Conservation (phyloP, 2,113 vertebrate species). For the Otus sunia region DNA sequence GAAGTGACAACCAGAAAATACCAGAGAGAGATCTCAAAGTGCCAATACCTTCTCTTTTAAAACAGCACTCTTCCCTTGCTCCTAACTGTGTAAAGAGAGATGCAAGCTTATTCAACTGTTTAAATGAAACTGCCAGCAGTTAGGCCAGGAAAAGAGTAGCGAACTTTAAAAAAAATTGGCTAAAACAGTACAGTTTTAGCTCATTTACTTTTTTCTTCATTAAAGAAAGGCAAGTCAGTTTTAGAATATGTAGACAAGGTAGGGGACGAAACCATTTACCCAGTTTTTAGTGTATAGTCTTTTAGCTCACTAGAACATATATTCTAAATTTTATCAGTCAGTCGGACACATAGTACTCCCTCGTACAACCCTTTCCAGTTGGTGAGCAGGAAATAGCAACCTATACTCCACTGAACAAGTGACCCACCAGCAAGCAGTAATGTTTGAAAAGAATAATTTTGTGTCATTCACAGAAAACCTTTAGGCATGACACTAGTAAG, state of each 20-base stretch:
- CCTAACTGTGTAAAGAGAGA: background rate
- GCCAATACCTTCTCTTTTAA: background rate
- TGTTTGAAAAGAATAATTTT: background rate
- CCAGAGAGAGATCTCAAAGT: background rate
- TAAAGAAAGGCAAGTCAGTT: background rate
- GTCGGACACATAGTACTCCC: rapidly evolving
- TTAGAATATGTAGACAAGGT: background rate
- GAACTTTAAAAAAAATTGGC: background rate
- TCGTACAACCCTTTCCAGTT: background rate
- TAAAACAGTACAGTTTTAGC: background rate
- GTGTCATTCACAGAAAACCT: background rate
- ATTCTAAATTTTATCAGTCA: background rate
- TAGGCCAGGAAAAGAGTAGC: background rate
- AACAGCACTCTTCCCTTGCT: background rate
- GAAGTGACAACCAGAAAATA: background rate
- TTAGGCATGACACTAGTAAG: background rate
- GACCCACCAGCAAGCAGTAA: background rate
- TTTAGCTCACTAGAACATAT: background rate
- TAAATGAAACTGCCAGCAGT: background rate
- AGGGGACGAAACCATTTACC: background rate
- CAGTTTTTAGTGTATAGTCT: background rate
- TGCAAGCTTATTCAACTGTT: background rate
- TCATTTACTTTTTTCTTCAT: background rate
- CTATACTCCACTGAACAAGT: background rate
- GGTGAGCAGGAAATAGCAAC: background rate